Evolutionary conservation across 1,140 invertebrate species (phyloP), one percentile per base, ranked within the genome.

Genomic region (Acyrthosiphon pisum): DNA sequence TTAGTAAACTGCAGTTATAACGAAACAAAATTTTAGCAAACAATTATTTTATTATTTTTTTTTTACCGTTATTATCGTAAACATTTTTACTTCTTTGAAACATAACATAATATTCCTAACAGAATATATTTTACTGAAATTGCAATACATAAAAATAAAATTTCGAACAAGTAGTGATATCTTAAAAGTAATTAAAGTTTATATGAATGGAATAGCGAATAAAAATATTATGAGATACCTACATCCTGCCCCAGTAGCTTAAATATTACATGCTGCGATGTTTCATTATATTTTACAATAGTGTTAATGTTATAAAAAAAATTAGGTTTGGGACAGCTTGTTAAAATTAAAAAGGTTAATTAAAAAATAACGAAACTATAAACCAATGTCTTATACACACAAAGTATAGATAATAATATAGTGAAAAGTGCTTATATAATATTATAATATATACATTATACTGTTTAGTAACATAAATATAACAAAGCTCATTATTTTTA

Each of bases 401-500:
- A 23, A 23, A 35, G 14, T 50, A 35, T 88, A 88, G 22, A 76
- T n/a, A 76, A n/a, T n/a, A 37, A 89, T 89, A 89, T 4, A 35
- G 35, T 37, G 50, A 89, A 53, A 56, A 56, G 86, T 26, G 35
- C 26, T 89, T 89, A 89, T 37, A 53, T 2, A 26, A 60, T 35
- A 20, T 11, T 53, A 53, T 53, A 53, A 7, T 22, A 53, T 53
- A 53, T 53, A 50, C 2, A 50, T 53, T 53, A 30, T 26, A 56
- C 37, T 89, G 35, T 89, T 56, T 89, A 48, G 50, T 88, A 50
- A 88, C 87, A 48, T 35, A 88, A 89, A 89, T 44, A 30, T 68
- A 89, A 41, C 23, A 89, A 89, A 89, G n/a, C 50, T 89, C 48
- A 89, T 89, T 89, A 89, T 23, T 89, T 89, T 41, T 56, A 89